A percentile compares a stretch with the other conserved stretches of the same genome.
Conservation (phyloP, 1,140 invertebrate genomes). For the Galendromus occidentalis region DNA sequence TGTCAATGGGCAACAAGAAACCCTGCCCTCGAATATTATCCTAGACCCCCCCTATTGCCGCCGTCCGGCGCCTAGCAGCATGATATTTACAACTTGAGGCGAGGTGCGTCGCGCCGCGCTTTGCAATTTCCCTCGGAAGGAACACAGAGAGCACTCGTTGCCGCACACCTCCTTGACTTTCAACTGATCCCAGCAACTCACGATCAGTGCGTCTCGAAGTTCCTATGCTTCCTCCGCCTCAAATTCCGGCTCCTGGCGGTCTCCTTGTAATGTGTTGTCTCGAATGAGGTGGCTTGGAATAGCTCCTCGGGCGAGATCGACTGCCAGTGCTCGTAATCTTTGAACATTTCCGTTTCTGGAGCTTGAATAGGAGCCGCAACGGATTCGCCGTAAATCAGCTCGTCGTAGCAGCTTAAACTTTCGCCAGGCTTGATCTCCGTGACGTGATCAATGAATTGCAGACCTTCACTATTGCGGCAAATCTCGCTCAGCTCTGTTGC, state of each 20-base stretch:
- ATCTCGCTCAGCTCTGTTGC: not conserved
- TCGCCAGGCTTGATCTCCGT: not conserved
- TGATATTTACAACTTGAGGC: too few relatives aligned
- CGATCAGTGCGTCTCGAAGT: not conserved
- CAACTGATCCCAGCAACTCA: not conserved
- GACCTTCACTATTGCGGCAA: not conserved
- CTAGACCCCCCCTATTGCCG: too few relatives aligned
- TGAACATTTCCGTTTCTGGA: not conserved
- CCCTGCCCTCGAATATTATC: too few relatives aligned
- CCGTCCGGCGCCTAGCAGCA: too few relatives aligned
- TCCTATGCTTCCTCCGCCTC: not conserved
- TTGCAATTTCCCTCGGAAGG: too few relatives aligned
- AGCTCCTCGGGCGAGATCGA: conserved; percentile 4
- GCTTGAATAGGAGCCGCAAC: not conserved
- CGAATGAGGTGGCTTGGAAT: not conserved
- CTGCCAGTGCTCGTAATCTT: not conserved
- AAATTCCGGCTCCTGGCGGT: not conserved
- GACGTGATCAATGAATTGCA: not conserved
- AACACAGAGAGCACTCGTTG: too few relatives aligned
- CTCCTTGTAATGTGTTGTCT: not conserved
- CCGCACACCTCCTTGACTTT: too few relatives aligned
- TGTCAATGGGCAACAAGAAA: too few relatives aligned
- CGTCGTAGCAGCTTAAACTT: not conserved
- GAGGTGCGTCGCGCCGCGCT: too few relatives aligned
- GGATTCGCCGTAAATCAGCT: not conserved